Evolutionary conservation across 1,140 invertebrate species (phyloP).

Genomic region (Solenopsis fugax): DNA sequence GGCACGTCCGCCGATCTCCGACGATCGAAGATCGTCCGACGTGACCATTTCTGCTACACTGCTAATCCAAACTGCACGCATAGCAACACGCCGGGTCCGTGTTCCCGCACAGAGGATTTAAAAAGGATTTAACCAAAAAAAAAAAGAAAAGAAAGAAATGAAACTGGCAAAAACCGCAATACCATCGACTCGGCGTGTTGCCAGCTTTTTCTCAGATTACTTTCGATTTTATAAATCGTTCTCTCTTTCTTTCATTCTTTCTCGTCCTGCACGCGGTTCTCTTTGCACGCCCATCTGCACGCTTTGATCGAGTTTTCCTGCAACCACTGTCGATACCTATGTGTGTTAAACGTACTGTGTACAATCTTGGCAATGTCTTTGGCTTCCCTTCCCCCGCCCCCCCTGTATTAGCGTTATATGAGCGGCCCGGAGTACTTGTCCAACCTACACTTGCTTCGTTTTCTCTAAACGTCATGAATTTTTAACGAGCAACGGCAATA

Average conservation of each 20-base stretch:
- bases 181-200: conserved; percentile 54
- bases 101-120: neutral
- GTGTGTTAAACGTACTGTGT: conserved; percentile 64
- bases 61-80: conserved; percentile 73
- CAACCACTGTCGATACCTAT: conserved; percentile 65
- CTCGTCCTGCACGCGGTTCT: conserved; percentile 81
- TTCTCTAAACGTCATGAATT: neutral
- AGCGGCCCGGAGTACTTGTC: conserved; percentile 33
- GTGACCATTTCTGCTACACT: conserved; percentile 71
- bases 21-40: conserved; percentile 59
- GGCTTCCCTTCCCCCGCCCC: neutral
- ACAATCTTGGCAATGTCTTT: conserved; percentile 68
- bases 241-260: conserved; percentile 64
- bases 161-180: neutral
- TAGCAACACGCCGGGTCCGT: conserved; percentile 51
- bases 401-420: conserved; percentile 37
- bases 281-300: conserved; percentile 84
- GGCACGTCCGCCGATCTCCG: conserved; percentile 44
- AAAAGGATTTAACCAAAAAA: conserved; percentile 36
- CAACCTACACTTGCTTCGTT: neutral
- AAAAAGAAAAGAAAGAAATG: neutral
- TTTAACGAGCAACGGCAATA: neutral
- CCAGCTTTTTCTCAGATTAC: conserved; percentile 68
- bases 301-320: conserved; percentile 74
- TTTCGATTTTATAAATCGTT: conserved; percentile 65